Evolutionary conservation across 2,888 invertebrate species (phyloP).

Genomic region (Argyra leucocephala): DNA sequence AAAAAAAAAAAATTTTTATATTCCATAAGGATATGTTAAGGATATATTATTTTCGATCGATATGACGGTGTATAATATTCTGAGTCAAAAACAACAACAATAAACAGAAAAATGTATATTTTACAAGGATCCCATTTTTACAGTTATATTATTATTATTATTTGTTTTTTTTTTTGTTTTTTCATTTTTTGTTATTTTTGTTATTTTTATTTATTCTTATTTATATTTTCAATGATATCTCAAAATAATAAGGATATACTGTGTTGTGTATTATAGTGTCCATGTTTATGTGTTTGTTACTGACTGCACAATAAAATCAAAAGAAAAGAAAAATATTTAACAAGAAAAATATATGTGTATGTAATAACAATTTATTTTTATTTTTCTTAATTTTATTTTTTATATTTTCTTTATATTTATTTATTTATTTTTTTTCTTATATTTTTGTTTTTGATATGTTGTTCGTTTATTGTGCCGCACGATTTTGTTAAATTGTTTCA

Average conservation of each 20-base stretch:
- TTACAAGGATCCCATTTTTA: conserved; percentile 4
- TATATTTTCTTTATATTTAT: too few relatives aligned
- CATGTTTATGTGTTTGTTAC: too few relatives aligned
- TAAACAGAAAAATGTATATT: not conserved
- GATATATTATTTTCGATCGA: conserved; percentile 7
- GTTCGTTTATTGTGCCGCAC: conserved; percentile 11
- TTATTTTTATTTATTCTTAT: not conserved
- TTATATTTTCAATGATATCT: conserved; percentile 3
- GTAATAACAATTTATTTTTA: conserved; percentile 1
- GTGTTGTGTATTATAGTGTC: not conserved
- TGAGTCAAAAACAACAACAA: not conserved
- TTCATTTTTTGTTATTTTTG: not conserved
- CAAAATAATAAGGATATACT: not conserved
- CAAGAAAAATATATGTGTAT: not conserved
- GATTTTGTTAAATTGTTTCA: conserved; percentile 20
- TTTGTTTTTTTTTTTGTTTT: not conserved
- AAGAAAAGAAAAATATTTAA: too few relatives aligned
- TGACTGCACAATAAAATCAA: too few relatives aligned
- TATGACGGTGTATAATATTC: conserved; percentile 7
- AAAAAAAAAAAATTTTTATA: not conserved
- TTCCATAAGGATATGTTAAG: conserved; percentile 8
- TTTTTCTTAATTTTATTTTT: not conserved
- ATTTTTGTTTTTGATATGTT: not conserved
- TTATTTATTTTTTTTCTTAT: not conserved
- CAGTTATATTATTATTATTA: not conserved